Evolutionary conservation across 2,888 invertebrate genomes (phyloP).

Genomic region (Trissolcus japonicus): DNA sequence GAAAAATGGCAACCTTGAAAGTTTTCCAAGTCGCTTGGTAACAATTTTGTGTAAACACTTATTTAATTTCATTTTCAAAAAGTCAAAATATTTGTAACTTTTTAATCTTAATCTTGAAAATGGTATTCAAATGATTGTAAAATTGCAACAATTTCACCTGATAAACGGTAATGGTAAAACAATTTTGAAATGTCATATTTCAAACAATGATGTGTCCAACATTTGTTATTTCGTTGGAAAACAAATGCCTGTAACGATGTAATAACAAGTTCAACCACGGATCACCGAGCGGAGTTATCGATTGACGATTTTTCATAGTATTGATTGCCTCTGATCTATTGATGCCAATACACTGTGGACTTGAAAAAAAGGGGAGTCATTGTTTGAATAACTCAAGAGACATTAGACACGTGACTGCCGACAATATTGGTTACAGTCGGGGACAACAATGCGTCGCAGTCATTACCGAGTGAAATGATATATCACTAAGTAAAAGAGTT

Average conservation of each 20-base stretch:
- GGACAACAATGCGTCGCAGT: conserved; percentile 44
- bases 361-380: conserved; percentile 25
- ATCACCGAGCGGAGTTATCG: conserved; percentile 27
- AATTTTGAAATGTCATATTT: too few relatives aligned
- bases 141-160: background rate
- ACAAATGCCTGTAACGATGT: conserved; percentile 23
- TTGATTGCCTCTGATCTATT: conserved; percentile 36
- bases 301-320: conserved; percentile 38
- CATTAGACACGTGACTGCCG: conserved; percentile 36
- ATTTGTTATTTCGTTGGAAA: conserved; percentile 11
- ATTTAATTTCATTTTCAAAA: too few relatives aligned
- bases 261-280: conserved; percentile 16
- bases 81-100: background rate
- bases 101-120: background rate
- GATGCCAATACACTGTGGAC: conserved; percentile 32
- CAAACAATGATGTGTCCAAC: conserved; percentile 13
- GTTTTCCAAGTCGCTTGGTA: background rate
- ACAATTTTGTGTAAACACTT: too few relatives aligned
- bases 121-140: too few relatives aligned
- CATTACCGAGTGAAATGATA: conserved; percentile 40
- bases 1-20: background rate
- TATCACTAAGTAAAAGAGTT: conserved; percentile 46
- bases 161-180: background rate
- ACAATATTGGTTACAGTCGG: conserved; percentile 26
- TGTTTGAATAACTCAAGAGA: conserved; percentile 47